Base-by-base conservation (phyloP, 1,140 invertebrate species). In the Lepidurus apus region DNA sequence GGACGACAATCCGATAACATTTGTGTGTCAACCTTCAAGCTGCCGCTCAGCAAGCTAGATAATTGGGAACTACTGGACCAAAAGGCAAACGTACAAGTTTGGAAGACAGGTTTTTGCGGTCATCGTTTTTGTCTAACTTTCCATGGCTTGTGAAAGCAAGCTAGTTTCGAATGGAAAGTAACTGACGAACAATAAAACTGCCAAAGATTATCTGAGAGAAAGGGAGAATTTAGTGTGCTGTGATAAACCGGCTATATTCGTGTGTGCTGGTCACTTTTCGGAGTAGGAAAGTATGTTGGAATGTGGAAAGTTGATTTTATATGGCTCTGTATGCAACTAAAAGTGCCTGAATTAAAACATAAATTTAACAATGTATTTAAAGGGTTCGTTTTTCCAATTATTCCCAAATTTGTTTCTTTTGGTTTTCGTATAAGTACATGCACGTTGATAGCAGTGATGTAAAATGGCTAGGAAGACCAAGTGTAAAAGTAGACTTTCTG, bases 401-500 rank as follows among this genome's bases (percentile, higher is more conserved):
- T 21, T 17, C 53, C 53, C 53, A 7, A 21, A 0, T n/a, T 65
- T 65, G 53, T 65, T 65, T 65, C 21, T n/a, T 65, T 9, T 8
- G 53, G 21, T 65, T 65, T 13, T 17, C 21, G 3, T 65, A 21
- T n/a, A 8, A n/a, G 21, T n/a, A 47, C 17, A 65, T 65, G 21
- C 53, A 65, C 13, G 53, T 65, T 65, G 10, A 11, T 21, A 65
- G 17, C 21, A 17, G 53, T 65, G 21, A 65, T n/a, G 17, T 65
- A 21, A 7, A 21, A 65, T 7, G 53, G 8, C 13, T 65, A 65
- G 6, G 53, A 65, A 17, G 53, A 65, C 75, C 75, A 77, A 1
- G 75, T 77, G 42, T 77, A 77, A 77, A 43, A 45, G 42, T 77
- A 77, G 10, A 77, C 24, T 45, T 77, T 43, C 75, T 77, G 75